Evolutionary conservation across 2,113 vertebrate species (phyloP).

Genomic region (Platysternon megacephalum): DNA sequence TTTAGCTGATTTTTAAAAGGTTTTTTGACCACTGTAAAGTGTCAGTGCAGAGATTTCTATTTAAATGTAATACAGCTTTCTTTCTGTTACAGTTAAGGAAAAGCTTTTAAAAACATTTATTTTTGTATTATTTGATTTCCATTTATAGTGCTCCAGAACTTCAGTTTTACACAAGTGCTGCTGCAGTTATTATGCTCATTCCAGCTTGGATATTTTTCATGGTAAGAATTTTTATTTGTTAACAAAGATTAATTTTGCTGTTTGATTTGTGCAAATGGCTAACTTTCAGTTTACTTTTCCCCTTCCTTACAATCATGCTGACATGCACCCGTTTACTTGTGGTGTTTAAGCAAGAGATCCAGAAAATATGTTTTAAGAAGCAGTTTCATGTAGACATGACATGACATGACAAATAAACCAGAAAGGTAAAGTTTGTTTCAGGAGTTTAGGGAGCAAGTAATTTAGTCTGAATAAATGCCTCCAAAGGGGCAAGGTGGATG

Average conservation of each 20-base stretch:
- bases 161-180: conserved; percentile 96
- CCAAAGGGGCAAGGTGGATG: not conserved
- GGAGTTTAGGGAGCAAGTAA: not conserved
- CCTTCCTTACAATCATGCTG: not conserved
- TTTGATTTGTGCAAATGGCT: not conserved
- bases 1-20: not conserved
- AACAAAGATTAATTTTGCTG: not conserved
- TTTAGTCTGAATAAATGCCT: not conserved
- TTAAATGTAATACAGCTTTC: not conserved
- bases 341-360: not conserved
- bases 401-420: not conserved
- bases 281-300: not conserved
- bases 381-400: not conserved
- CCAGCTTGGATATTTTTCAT: conserved; percentile 94
- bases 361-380: not conserved
- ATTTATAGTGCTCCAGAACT: conserved; percentile 88
- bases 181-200: conserved; percentile 92
- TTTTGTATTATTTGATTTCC: not conserved
- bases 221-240: conserved; percentile 76
- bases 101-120: not conserved
- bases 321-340: not conserved
- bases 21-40: not conserved
- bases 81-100: not conserved
- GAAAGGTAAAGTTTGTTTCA: not conserved
- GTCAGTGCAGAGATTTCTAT: not conserved